Base-by-base conservation (phyloP, 2,113 vertebrate species). In the Odocoileus hemionus region DNA sequence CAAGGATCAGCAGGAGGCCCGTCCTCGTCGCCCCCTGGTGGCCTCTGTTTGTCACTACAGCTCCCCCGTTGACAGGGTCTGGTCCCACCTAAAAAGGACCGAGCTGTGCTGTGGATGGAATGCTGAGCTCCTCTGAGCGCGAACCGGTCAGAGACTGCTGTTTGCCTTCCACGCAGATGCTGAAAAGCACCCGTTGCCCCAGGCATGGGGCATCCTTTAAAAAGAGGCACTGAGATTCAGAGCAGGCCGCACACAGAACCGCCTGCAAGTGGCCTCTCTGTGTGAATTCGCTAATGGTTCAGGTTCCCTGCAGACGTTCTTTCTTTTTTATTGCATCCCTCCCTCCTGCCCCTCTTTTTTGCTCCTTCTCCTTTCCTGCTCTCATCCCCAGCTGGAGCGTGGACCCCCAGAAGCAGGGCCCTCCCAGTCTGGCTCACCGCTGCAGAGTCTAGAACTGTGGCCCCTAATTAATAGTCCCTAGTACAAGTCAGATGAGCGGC, bases 121-220 rank as follows among this genome's bases (percentile, higher is more conserved):
- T 17, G 26, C 36, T 0, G 0, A 47, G 45, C 47, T 55, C 45
- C 54, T 54, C n/a, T 3, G 15, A 30, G 39, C 36, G 6, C 1
- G 7, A 54, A 33, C 55, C 55, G 11, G 3, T 25, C 36, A 19
- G 23, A 60, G 39, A n/a, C 14, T 4, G n/a, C 30, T 5, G 57
- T 33, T 78, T 21, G n/a, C 45, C 25, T 26, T 2, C 3, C 5
- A 9, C 11, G 21, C n/a, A 30, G 45, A n/a, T 2, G 39, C n/a
- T 58, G 52, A 3, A 3, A 11, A 16, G 25, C 47, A n/a, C 36
- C 60, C 33, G 6, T 36, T 45, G 30, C 61, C 25, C 1, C 30
- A 9, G 30, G 17, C 26, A 14, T 11, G 33, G 16, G 28, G 19
- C 58, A 14, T 28, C 3, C 26, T 55, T 54, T 83, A 55, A 26